These are phyloP conservation scores for Tetragnatha versicolor DNA, from an alignment of 1,140 invertebrate species.

Conservation along the genomic window DNA sequence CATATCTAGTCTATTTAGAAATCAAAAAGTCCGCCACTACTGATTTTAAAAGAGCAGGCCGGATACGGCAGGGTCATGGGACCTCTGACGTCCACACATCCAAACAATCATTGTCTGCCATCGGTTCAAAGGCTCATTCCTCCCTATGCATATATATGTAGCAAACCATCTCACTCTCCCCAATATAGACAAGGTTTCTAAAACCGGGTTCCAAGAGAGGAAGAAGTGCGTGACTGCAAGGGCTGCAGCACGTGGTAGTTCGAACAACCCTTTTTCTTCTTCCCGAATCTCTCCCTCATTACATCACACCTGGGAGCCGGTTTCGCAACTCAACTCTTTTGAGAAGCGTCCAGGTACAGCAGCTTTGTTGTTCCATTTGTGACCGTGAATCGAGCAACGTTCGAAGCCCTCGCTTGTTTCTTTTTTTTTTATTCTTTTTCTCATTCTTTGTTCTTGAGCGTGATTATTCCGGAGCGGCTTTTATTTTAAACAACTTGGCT, in stretches of 20 bases:
- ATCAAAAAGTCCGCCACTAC: no score
- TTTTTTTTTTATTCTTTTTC: background rate
- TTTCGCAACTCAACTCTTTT: slow-evolving; percentile 16
- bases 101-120: no score
- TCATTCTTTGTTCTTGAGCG: background rate
- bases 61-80: no score
- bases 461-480: background rate
- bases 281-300: background rate
- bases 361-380: background rate
- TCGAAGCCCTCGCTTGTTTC: slow-evolving; percentile 6
- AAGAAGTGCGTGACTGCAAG: background rate
- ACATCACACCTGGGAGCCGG: slow-evolving; percentile 3
- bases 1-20: no score
- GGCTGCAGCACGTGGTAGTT: slow-evolving; percentile 17
- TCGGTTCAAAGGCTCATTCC: no score
- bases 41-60: no score
- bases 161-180: no score
- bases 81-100: no score
- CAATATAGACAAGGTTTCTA: no score
- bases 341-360: background rate
- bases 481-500: no score
- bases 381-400: slow-evolving; percentile 8
- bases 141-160: no score
- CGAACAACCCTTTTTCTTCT: background rate
- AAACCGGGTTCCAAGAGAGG: background rate